A percentile compares a stretch with the other conserved stretches of the same genome.
Evolutionary conservation across 1,140 invertebrate species (phyloP).

Genomic region (Neodiprion lecontei): DNA sequence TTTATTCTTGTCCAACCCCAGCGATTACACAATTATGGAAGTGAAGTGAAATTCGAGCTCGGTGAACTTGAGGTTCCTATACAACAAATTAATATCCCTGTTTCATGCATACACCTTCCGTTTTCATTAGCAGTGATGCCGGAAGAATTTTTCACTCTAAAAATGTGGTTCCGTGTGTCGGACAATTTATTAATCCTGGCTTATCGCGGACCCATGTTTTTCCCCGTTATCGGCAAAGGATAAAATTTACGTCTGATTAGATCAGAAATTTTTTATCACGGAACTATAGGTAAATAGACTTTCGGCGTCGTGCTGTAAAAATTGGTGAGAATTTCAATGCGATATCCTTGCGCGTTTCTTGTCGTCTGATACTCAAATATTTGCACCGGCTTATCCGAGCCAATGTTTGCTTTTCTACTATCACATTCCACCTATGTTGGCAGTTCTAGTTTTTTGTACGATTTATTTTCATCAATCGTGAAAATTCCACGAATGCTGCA

Average conservation of each 20-base stretch:
- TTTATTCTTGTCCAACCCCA: too few relatives aligned
- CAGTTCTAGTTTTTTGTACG: not conserved
- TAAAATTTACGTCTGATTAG: not conserved
- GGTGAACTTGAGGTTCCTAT: too few relatives aligned
- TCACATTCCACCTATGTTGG: not conserved
- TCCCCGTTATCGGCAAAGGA: not conserved
- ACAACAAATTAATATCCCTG: not conserved
- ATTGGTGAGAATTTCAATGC: not conserved
- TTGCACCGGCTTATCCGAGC: not conserved
- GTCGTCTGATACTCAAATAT: not conserved
- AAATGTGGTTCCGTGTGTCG: not conserved
- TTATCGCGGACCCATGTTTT: too few relatives aligned
- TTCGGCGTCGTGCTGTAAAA: not conserved
- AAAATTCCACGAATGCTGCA: too few relatives aligned
- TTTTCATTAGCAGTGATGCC: not conserved
- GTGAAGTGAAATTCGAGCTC: too few relatives aligned
- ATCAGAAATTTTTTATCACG: not conserved
- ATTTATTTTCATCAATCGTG: not conserved
- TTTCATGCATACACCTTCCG: not conserved
- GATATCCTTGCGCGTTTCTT: not conserved
- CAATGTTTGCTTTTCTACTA: not conserved
- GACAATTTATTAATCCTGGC: too few relatives aligned
- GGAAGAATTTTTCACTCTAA: not conserved
- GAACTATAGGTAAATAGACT: not conserved
- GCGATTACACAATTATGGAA: too few relatives aligned